A percentile compares a stretch with the other conserved stretches of the same genome.
Evolutionary conservation across 64 coral and sea anemone species (phyloP).

Genomic region (Montipora foliosa): DNA sequence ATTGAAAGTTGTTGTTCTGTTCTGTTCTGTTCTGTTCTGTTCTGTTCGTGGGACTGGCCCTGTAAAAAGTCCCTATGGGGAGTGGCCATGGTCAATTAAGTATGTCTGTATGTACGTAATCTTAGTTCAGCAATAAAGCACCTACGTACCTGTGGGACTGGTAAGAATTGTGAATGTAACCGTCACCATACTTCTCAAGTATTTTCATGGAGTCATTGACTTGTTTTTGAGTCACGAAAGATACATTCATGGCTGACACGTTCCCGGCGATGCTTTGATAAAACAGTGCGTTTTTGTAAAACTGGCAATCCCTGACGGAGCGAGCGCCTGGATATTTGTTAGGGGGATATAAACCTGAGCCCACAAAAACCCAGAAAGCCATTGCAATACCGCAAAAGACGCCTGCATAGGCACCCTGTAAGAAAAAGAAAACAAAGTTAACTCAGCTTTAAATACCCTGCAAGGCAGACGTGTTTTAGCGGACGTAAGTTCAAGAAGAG

Average conservation of each 20-base stretch:
- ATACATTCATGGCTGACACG: background rate
- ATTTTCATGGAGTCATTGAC: background rate
- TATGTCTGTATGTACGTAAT: too few species aligned
- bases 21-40: too few species aligned
- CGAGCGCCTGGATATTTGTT: conserved; percentile 80
- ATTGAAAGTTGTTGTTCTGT: too few species aligned
- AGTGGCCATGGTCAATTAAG: too few species aligned
- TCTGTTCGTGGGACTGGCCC: too few species aligned
- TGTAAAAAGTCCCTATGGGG: too few species aligned
- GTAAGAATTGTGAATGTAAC: conserved; percentile 65
- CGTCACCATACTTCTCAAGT: conserved; percentile 37
- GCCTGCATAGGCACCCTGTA: conserved; percentile 83
- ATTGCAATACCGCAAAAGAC: conserved; percentile 63
- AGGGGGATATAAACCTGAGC: conserved; percentile 68
- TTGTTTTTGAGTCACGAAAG: background rate
- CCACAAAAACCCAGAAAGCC: conserved; percentile 82
- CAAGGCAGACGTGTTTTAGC: too few species aligned
- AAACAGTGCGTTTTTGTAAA: conserved; percentile 58
- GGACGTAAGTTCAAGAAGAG: too few species aligned
- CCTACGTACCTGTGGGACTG: conserved; percentile 67
- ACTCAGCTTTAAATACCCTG: too few species aligned
- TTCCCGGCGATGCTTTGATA: background rate
- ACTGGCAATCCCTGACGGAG: conserved; percentile 56
- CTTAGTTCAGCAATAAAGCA: too few species aligned
- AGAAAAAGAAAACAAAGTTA: background rate